Evolutionary conservation across 2,113 vertebrate genomes (phyloP), one percentile per base, ranked within the genome.

Genomic region (Ochotona princeps): DNA sequence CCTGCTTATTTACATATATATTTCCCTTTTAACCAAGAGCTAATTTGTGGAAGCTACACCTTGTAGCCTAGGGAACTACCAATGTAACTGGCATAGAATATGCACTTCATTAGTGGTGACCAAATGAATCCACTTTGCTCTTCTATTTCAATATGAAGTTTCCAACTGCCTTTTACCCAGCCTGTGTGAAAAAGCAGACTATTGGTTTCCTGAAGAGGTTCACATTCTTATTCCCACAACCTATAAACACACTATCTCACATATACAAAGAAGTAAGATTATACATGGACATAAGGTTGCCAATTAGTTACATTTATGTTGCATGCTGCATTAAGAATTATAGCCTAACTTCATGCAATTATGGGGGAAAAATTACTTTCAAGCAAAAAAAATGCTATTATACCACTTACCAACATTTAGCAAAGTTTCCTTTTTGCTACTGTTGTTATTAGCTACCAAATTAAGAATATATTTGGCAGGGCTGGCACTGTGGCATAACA

Each of bases 131-230:
- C 69, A 65, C 10, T 83, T 92, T 79, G 61, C 63, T 51, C 17
- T 28, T 88, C 7, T 25, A 84, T 80, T 88, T 93, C 66, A 87
- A 26, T 63, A 78, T 78, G n/a, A 83, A 87, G 89, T 67, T 83
- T 87, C 79, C 66, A 93, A 80, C 20, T 88, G 26, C 47, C 49
- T 72, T 47, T 67, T 73, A 67, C 20, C 44, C 49, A 83, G 20
- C 4, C 66, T 87, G 78, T 1, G 70, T 51, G 23, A 26, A 73
- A 3, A 83, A 32, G 54, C 20, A 89, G n/a, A 44, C 47, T 63
- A 83, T 89, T 30, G 63, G 28, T n/a, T 32, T 84, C 51, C 47
- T 61, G 63, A 65, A 85, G 28, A 89, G 3, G 44, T 54, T 66
- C 25, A 79, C 15, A 18, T 32, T 17, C 47, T 84, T 47, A 85